Base-by-base conservation (phyloP, 2,888 invertebrate species). In the Drosophila ezoana region DNA sequence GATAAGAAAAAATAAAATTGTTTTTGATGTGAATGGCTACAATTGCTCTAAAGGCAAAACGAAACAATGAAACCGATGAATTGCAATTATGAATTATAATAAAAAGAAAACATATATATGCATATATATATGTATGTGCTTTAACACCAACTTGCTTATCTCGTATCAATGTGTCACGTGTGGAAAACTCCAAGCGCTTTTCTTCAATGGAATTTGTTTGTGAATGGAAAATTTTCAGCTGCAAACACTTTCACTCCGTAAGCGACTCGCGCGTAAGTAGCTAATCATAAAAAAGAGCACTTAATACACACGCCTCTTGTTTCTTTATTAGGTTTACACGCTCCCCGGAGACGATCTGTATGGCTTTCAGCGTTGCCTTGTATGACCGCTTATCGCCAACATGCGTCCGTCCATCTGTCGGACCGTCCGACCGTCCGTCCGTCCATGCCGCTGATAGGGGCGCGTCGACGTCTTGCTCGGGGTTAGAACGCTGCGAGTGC, bases 401-500 rank as follows among this genome's bases (percentile, higher is more conserved):
- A 18, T 38, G 18, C 13, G 60, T 43, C 37, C 43, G 44, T 37
- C 18, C 43, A 49, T 14, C 43, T 11, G 52, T 66, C 44, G 40
- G 11, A 28, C 32, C 40, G 52, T 13, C 28, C 13, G 49, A 23
- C 52, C 28, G 13, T 38, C 51, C 23, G 13, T n/a, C 10, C 41
- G 64, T 47, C 38, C 20, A 44, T 67, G 69, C 70, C 58, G 80
- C 80, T 76, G 77, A 76, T 82, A 86, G 83, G 61, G 64, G 73
- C 76, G 49, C 58, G 75, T 61, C 67, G 70, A 53, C 64, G 69
- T 56, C 66, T 58, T 40, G 64, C 61, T 67, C 23, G 18, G 76
- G 78, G 76, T 89, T 75, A 90, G 90, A 90, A 90, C 71, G 83
- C 68, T 82, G 82, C 76, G 59, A 87, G 75, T 79, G 68, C 80